A percentile compares a stretch with the other conserved stretches of the same genome.
Conservation (phyloP, 2,888 invertebrate species). For the Spodoptera exigua region DNA sequence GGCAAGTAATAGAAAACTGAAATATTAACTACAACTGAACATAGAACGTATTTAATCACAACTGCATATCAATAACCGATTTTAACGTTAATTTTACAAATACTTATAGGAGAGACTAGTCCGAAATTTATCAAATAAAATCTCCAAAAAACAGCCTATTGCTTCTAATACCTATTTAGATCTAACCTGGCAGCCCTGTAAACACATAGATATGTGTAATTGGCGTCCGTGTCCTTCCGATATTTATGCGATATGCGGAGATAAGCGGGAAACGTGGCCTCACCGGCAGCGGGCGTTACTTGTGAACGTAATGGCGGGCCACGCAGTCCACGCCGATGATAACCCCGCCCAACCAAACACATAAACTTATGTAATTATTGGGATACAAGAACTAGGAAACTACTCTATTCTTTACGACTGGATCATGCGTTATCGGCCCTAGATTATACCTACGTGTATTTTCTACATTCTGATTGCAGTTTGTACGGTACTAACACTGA, state of each 20-base stretch:
- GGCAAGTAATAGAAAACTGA: too few species aligned
- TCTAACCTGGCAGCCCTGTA: slow-evolving; percentile 44
- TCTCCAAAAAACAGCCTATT: too few species aligned
- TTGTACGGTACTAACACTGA: too few species aligned
- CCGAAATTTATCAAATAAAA: too few species aligned
- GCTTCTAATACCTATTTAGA: not conserved
- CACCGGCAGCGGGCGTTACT: slow-evolving; percentile 41
- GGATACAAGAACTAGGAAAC: slow-evolving; percentile 26
- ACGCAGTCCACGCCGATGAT: slow-evolving; percentile 38
- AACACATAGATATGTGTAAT: slow-evolving; percentile 56
- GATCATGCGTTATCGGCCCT: slow-evolving; percentile 22
- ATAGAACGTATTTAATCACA: too few species aligned
- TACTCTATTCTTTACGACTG: slow-evolving; percentile 23
- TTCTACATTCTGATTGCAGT: slow-evolving; percentile 12
- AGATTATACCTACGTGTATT: too few species aligned
- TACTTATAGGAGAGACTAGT: too few species aligned
- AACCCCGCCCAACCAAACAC: slow-evolving; percentile 26
- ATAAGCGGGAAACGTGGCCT: slow-evolving; percentile 43
- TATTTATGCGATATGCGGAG: slow-evolving; percentile 59
- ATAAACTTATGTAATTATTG: slow-evolving; percentile 55
- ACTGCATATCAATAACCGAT: too few species aligned
- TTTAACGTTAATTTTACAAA: too few species aligned
- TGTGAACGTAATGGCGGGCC: slow-evolving; percentile 47
- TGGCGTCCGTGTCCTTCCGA: slow-evolving; percentile 56
- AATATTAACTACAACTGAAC: too few species aligned